Evolutionary conservation across 2,113 vertebrate species (phyloP).

Genomic region (Oreochromis niloticus): DNA sequence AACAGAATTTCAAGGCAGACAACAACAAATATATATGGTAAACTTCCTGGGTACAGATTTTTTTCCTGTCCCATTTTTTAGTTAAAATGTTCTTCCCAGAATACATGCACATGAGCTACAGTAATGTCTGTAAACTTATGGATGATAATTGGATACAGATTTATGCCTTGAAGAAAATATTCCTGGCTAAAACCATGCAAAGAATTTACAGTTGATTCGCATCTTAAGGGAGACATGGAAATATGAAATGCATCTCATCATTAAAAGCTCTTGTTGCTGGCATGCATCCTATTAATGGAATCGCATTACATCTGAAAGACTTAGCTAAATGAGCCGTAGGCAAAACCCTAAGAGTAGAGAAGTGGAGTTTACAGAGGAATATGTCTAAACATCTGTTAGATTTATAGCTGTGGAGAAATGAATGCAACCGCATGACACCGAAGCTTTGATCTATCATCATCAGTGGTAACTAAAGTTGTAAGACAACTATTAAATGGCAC

Average conservation of each 20-base stretch:
- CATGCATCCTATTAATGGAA: neutral
- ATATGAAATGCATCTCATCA: slow-evolving; percentile 3
- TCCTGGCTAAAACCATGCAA: neutral
- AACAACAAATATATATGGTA: neutral
- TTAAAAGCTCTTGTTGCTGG: slow-evolving; percentile 1
- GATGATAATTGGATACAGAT: neutral
- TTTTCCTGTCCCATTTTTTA: accelerated
- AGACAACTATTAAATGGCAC: neutral
- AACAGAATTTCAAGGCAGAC: neutral
- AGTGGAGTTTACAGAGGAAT: slow-evolving; percentile 7
- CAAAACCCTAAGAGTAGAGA: neutral
- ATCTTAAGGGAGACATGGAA: neutral
- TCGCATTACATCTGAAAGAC: slow-evolving; percentile 18
- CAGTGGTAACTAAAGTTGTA: neutral
- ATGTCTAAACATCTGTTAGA: slow-evolving; percentile 37
- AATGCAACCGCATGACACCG: neutral
- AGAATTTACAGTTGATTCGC: neutral
- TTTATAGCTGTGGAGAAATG: neutral
- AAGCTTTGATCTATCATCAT: slow-evolving; percentile 6
- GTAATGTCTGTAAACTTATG: neutral
- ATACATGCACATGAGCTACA: accelerated
- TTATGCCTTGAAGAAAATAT: neutral
- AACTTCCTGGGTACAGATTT: neutral
- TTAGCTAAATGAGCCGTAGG: neutral
- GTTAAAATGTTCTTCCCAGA: neutral